phyloP scores from a whole-genome alignment of 2,888 invertebrate genomes.

The Lasiommata megera region DNA sequence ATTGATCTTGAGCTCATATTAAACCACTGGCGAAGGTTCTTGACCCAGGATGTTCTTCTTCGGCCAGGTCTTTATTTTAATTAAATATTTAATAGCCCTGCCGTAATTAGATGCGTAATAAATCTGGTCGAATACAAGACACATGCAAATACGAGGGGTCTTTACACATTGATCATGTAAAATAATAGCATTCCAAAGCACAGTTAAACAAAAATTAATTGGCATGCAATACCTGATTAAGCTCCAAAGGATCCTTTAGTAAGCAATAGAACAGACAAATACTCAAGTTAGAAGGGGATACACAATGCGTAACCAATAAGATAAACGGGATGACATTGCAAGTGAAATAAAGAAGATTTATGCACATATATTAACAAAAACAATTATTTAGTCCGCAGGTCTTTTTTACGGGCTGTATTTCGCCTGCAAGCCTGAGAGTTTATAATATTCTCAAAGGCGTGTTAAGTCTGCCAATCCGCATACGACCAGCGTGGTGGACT shows the following conservation, averaged over 20 bases:
- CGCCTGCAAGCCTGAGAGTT: too few species aligned
- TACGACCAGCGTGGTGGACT: too few species aligned
- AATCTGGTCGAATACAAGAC: background rate
- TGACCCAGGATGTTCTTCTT: too few species aligned
- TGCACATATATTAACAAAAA: background rate
- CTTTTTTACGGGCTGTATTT: background rate
- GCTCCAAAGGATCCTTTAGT: slow-evolving; percentile 70
- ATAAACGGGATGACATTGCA: background rate
- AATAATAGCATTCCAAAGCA: slow-evolving; percentile 12
- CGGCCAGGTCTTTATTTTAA: too few species aligned
- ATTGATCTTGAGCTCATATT: too few species aligned
- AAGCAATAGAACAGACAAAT: slow-evolving; percentile 64
- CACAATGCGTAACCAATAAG: slow-evolving; percentile 13
- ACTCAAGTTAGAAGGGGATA: slow-evolving; percentile 34
- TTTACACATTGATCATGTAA: background rate
- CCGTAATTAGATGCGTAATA: too few species aligned
- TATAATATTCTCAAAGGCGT: too few species aligned
- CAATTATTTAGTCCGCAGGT: background rate
- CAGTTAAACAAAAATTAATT: slow-evolving; percentile 14
- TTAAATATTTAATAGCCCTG: too few species aligned
- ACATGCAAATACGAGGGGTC: background rate
- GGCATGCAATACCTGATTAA: slow-evolving; percentile 66
- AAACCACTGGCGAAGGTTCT: too few species aligned
- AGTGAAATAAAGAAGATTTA: background rate
- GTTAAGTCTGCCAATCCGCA: too few species aligned